These are phyloP conservation scores for Pycnomerus fuliginosus DNA, from an alignment of 2,888 invertebrate species.

Conservation along the genomic window DNA sequence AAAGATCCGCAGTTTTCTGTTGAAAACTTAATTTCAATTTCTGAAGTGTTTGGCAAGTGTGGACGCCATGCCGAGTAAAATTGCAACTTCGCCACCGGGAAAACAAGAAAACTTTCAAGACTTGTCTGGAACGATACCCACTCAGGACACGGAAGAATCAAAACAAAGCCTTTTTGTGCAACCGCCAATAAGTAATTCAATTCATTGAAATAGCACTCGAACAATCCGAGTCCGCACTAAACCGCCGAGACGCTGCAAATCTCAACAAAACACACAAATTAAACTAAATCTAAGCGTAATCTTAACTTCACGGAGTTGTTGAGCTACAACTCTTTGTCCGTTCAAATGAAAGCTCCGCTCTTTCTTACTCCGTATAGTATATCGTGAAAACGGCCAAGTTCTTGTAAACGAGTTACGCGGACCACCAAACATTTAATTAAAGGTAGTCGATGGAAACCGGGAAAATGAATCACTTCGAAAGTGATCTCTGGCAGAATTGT, in stretches of 20 bases:
- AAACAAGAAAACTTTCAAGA: constrained; percentile 5
- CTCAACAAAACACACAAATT: constrained; percentile 31
- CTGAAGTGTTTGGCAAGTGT: too few species aligned
- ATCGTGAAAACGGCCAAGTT: constrained; percentile 3
- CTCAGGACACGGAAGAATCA: constrained; percentile 7
- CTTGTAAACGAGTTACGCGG: constrained; percentile 3
- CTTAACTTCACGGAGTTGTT: constrained; percentile 23
- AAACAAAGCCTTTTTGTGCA: constrained; percentile 4
- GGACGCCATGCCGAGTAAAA: too few species aligned
- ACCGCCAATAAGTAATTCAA: constrained; percentile 13
- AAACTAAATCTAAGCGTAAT: constrained; percentile 32
- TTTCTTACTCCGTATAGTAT: too few species aligned
- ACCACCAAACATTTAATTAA: constrained; percentile 32
- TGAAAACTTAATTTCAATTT: too few species aligned
- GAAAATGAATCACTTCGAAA: too few species aligned
- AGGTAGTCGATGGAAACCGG: too few species aligned
- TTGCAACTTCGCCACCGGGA: too few species aligned
- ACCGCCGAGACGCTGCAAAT: constrained; percentile 9
- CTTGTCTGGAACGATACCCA: constrained; percentile 5
- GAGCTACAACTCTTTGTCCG: constrained; percentile 1
- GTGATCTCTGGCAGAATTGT: too few species aligned
- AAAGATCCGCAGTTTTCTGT: too few species aligned
- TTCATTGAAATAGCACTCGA: constrained; percentile 12
- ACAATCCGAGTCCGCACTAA: constrained; percentile 7
- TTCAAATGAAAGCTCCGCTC: constrained; percentile 4